Evolutionary conservation across 2,113 vertebrate species (phyloP).

Genomic region (Bos taurus): DNA sequence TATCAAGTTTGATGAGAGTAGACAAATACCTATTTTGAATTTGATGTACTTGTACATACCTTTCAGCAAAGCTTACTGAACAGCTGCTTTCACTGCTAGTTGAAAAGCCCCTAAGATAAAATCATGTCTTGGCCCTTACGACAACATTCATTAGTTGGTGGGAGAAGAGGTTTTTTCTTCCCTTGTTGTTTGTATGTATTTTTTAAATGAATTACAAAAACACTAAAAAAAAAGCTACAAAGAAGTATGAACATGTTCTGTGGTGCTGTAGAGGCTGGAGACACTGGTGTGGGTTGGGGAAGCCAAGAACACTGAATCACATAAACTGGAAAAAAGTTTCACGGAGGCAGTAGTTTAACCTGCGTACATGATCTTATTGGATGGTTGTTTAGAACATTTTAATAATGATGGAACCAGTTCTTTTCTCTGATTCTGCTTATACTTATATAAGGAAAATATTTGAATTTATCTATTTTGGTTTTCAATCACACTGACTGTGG

Average conservation of each 20-base stretch:
- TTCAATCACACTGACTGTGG: neutral
- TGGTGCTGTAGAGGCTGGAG: neutral
- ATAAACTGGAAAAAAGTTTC: neutral
- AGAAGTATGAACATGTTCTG: neutral
- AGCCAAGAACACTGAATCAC: neutral
- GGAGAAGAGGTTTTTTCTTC: neutral
- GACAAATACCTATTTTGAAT: neutral
- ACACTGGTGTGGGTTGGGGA: neutral
- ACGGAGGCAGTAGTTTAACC: neutral
- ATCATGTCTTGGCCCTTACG: neutral
- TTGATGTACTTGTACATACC: neutral
- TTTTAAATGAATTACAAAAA: neutral
- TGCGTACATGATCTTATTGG: neutral
- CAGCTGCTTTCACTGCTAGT: neutral
- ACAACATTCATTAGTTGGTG: neutral
- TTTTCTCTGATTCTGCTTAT: constrained; percentile 8
- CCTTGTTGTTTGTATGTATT: neutral
- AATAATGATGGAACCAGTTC: neutral
- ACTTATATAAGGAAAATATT: neutral
- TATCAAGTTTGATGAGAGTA: neutral
- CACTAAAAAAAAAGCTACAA: neutral
- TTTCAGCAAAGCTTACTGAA: neutral
- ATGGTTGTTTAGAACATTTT: neutral
- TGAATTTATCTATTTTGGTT: neutral
- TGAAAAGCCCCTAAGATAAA: neutral